Percentiles rank a stretch among this genome's conserved stretches.
Conservation (phyloP, 2,113 vertebrate species). For the Hiodon alosoides region DNA sequence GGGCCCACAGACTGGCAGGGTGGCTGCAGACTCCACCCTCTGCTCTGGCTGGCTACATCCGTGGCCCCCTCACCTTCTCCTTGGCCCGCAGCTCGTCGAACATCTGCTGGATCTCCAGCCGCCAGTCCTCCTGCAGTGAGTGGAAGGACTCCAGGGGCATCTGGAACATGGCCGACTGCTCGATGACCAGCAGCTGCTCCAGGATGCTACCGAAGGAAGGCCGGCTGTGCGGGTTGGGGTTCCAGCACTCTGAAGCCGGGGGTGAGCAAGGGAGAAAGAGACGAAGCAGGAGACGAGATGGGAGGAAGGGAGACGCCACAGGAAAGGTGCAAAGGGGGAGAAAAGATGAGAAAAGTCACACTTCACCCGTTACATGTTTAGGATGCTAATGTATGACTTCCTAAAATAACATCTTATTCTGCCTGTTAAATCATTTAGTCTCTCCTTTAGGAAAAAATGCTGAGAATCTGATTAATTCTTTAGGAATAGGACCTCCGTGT, state of each 20-base stretch:
- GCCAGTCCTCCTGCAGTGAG: conserved; percentile 86
- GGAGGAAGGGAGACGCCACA: conserved; percentile 24
- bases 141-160: conserved; percentile 90
- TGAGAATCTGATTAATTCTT: no score
- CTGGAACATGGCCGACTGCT: conserved; percentile 83
- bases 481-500: no score
- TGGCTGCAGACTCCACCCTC: neutral
- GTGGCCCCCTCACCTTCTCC: conserved; percentile 68
- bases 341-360: neutral
- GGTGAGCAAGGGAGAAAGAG: neutral
- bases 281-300: conserved; percentile 8
- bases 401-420: neutral
- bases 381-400: neutral
- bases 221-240: conserved; percentile 72
- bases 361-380: neutral
- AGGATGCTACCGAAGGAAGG: conserved; percentile 76
- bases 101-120: conserved; percentile 84
- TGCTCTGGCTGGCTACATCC: neutral
- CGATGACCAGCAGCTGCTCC: conserved; percentile 68
- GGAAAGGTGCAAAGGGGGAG: neutral
- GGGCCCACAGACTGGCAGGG: neutral
- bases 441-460: no score
- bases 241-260: conserved; percentile 76
- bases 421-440: no score
- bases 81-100: conserved; percentile 83